Evolutionary conservation across 2,888 invertebrate genomes (phyloP), one percentile per base, ranked within the genome.

Genomic region (Platycheirus rosarum): DNA sequence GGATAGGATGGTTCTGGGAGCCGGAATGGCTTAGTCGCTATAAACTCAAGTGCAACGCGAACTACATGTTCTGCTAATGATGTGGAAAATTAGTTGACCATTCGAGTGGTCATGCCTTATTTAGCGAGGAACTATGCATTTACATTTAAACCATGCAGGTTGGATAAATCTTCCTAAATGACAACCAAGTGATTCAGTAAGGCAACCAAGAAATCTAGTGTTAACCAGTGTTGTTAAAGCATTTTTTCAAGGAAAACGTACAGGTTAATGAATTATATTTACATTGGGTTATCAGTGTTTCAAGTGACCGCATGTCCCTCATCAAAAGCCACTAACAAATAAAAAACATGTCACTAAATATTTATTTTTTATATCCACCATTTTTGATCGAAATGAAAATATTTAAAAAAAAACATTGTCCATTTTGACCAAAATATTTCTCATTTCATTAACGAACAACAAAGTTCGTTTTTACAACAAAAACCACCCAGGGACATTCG

Each of bases 21-120:
- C 29, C 29, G n/a, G n/a, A n/a, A n/a, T n/a, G n/a, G n/a, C n/a
- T n/a, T n/a, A n/a, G n/a, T n/a, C 18, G 46, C 16, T 71, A 26
- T 14, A 16, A 29, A 57, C 7, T 9, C 23, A 18, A 13, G 16
- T 16, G 32, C 35, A 51, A 44, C 53, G 63, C 16, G 35, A 14
- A 26, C 35, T 69, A 32, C 42, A 62, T 48, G n/a, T 26, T 18
- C 42, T 55, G 69, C 48, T 68, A 78, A 68, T 78, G 53, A 68
- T 49, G 79, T 69, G 63, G 68, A 66, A 63, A 51, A 74, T 79
- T 63, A 62, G 74, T 13, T 46, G 26, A 46, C n/a, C 49, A 60
- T 37, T 37, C 23, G 29, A 29, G 14, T 14, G n/a, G n/a, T n/a
- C n/a, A n/a, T 8, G 4, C 4, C 29, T 8, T 7, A 32, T 32